These are phyloP conservation scores for Butorides virescens DNA, from an alignment of 2,113 vertebrate genomes.

Conservation along the genomic window DNA sequence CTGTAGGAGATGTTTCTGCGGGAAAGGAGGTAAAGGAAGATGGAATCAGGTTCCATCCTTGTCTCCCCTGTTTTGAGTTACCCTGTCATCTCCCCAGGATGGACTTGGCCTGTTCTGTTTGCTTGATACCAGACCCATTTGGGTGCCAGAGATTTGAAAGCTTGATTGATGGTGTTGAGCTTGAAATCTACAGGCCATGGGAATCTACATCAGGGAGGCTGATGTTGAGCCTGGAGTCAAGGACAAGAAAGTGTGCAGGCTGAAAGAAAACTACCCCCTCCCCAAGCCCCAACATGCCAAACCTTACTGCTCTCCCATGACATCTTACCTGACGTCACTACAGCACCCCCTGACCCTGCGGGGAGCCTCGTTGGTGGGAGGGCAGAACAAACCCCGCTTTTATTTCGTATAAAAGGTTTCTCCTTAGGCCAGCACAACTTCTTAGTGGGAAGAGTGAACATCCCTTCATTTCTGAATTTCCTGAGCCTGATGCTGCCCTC, in stretches of 20 bases:
- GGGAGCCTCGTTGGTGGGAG: neutral
- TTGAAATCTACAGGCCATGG: neutral
- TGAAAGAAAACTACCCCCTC: neutral
- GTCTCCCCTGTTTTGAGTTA: neutral
- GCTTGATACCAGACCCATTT: neutral
- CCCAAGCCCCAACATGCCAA: neutral
- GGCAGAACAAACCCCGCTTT: neutral
- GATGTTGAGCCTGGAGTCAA: neutral
- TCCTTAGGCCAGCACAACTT: neutral
- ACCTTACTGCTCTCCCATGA: neutral
- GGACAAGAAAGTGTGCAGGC: neutral
- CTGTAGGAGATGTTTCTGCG: neutral
- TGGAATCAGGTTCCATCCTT: neutral
- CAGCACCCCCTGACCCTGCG: accelerated
- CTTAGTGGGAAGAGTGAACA: neutral
- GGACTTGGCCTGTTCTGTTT: neutral
- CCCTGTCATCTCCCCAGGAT: neutral
- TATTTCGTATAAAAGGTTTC: neutral
- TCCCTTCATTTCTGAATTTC: neutral
- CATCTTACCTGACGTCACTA: neutral
- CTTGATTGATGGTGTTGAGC: neutral
- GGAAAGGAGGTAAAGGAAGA: neutral
- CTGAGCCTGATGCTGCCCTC: conserved; percentile 3
- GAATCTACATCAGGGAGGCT: neutral
- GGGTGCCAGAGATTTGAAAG: neutral